Conservation (phyloP, 2,113 vertebrate genomes). For the Aplodontia rufa region DNA sequence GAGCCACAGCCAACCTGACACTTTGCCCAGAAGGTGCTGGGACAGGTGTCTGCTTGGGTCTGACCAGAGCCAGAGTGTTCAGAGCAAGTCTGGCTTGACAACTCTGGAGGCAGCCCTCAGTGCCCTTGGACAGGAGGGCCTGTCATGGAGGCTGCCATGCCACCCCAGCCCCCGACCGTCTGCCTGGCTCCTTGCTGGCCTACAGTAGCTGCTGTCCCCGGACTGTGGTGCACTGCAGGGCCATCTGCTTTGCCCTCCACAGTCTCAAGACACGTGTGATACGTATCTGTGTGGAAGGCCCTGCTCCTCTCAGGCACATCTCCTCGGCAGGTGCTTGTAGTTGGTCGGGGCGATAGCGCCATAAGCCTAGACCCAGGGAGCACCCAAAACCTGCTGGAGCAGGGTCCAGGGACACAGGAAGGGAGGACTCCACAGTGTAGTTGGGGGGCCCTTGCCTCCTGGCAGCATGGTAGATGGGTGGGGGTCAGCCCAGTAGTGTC, state of each 20-base stretch:
- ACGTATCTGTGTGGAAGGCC: background rate
- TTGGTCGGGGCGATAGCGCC: background rate
- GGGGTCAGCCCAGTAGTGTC: no score
- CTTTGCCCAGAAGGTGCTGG: background rate
- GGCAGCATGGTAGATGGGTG: background rate
- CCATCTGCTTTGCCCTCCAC: background rate
- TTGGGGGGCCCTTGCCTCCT: background rate
- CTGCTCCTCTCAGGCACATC: background rate
- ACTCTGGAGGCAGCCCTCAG: background rate
- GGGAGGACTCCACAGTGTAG: background rate
- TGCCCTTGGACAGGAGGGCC: background rate
- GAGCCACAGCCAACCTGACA: no score
- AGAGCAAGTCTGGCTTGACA: no score
- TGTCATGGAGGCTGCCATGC: background rate
- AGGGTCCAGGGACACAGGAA: background rate
- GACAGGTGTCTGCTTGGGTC: background rate
- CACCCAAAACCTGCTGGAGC: background rate
- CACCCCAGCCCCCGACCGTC: background rate
- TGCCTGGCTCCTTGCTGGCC: background rate
- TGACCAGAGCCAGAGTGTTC: no score
- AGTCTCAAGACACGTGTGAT: no score
- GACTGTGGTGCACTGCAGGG: no score
- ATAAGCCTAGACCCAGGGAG: background rate
- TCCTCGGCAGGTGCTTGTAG: background rate
- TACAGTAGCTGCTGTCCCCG: background rate